Base-by-base conservation (phyloP, 2,797 vertebrate species). In the Iguana delicatissima region DNA sequence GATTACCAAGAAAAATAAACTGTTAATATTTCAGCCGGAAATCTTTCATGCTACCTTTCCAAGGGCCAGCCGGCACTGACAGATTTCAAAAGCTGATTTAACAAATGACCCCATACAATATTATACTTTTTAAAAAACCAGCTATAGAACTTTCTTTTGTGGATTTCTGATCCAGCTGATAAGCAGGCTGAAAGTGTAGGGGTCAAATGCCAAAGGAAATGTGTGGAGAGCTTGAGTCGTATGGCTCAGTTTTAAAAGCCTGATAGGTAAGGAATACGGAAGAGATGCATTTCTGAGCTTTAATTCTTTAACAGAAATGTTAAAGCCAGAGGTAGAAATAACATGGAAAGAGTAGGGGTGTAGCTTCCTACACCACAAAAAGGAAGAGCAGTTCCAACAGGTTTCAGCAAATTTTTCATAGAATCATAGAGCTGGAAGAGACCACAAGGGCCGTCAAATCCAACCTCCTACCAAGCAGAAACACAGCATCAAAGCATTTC, bases 1-100 rank as follows among this genome's bases (percentile, higher is more conserved):
- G 55, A 94, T 93, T 92, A 91, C 50, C 89, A 57, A 83, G 80
- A 16, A 59, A 92, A 95, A 87, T 0, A 76, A 79, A 13, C 0
- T 3, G 81, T 16, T 59, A 3, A 38, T 42, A 91, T 69, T 93
- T 90, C 74, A 42, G 2, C 42, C 88, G 74, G 92, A 92, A 91
- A 93, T 88, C 87, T 92, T 57, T 84, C 90, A 77, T 0, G 14
- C 6, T 50, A 1, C 80, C n/a, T 82, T n/a, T 87, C 74, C 81
- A 0, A 92, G 89, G 89, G 80, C 55, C 3, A 80, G 76, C 74
- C 2, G 29, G 80, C 7, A 52, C 84, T 42, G 6, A 79, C 86
- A 1, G 86, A 89, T 87, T 89, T 42, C 22, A 52, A 13, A 8
- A 16, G 72, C 2, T 76, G 29, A 1, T 90, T 85, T 42, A 86